Evolutionary conservation across 2,113 vertebrate species (phyloP), one percentile per base, ranked within the genome.

Genomic region (Labeo catla): DNA sequence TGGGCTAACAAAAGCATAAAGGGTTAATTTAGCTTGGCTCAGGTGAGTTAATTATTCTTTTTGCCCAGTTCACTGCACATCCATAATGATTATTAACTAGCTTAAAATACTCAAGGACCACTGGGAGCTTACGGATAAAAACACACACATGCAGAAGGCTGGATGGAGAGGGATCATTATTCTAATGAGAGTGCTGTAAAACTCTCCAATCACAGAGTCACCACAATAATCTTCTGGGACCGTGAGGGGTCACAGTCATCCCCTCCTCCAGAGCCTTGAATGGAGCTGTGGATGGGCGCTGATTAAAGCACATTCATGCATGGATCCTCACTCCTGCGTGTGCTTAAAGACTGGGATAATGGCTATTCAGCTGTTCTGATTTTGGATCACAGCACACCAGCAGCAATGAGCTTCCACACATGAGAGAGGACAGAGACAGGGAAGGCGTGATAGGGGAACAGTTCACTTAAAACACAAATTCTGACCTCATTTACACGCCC

Each of bases 61-160:
- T 94, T 94, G 96, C 96, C 95, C 97, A 97, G 96, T 98, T 96
- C 97, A 96, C 94, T 97, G 97, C 96, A 96, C 96, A 96, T 96
- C 96, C 94, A 96, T 97, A 98, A 98, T 97, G 96, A 96, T 98
- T 98, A 98, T 98, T 98, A 99, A 98, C 96, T 97, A 97, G 97
- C 96, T 97, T 97, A 95, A 96, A 96, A 94, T 94, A 95, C 93
- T 95, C 85, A 94, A 97, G 96, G 95, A 97, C 96, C 96, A 95
- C 94, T 95, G 98, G 97, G 98, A 98, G 96, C 93, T 96, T 94
- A 96, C 90, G 21, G 72, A 63, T 77, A 84, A 68, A 83, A 13
- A 87, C 45, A 84, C 72, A 84, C 39, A 54, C 7, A 28, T 28
- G 10, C 49, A 68, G 68, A 49, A 3, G 88, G 89, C 91, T 86